Evolutionary conservation across 2,797 vertebrate genomes (phyloP), one percentile per base, ranked within the genome.

Genomic region (Pampus argenteus): DNA sequence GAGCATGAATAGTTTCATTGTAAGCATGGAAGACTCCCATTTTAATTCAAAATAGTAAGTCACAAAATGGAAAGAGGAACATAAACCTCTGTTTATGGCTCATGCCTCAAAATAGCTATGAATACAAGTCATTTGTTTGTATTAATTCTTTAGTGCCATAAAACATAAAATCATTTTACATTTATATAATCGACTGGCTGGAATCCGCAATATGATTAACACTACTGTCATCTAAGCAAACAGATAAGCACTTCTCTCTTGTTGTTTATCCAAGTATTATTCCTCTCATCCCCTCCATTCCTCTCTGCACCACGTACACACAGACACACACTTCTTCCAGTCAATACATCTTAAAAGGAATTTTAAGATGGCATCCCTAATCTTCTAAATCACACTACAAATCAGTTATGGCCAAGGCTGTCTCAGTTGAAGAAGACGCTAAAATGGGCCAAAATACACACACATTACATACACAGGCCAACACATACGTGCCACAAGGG

Each of bases 301-400:
- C 51, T 6, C 34, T 23, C 18, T 26, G 15, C 5, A 29, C 23
- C 3, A 9, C 29, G 3, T 26, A 9, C 67, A 57, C 48, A 40
- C 28, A 34, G 3, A 3, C 55, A 23, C 60, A 55, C 62, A 11
- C 51, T 17, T 47, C 17, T 28, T 8, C 18, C 15, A 51, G 76
- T 83, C 81, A 72, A 73, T 76, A 60, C 63, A 68, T 86, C 73
- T 78, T 74, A 76, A 66, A 73, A 50, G 77, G 74, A 76, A 60
- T 64, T 70, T 85, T 81, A n/a, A n/a, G n/a, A n/a, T 3, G 0
- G 59, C n/a, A n/a, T 80, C 57, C 34, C 69, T 84, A 79, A 82
- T 79, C 69, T 71, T 78, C 49, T 61, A 86, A 83, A 85, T 88
- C 79, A 77, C 76, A 66, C 68, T 20, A 74, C 58, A 84, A 84